A percentile compares a stretch with the other conserved stretches of the same genome.
These are phyloP conservation scores for Atractosteus spatula DNA, from an alignment of 2,113 vertebrate genomes.

Conservation along the genomic window DNA sequence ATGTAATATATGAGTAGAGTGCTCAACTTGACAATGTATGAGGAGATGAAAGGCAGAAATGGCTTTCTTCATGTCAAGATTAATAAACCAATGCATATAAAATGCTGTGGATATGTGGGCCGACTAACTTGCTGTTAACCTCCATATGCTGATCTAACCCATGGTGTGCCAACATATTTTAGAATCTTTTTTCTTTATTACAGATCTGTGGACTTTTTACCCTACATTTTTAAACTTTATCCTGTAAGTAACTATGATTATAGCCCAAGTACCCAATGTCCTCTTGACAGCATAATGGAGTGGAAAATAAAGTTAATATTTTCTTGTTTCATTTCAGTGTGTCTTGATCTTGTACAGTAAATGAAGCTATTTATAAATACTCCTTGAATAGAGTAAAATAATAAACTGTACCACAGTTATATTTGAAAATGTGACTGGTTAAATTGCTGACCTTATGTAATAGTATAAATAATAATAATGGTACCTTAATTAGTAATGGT, in stretches of 20 bases:
- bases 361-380: too few species aligned
- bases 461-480: too few species aligned
- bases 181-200: conserved; percentile 44
- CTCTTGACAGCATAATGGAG: too few species aligned
- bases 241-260: conserved; percentile 70
- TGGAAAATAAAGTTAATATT: too few species aligned
- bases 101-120: neutral
- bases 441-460: too few species aligned
- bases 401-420: too few species aligned
- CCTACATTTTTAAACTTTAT: conserved; percentile 77
- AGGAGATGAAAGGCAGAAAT: neutral
- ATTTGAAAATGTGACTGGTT: too few species aligned
- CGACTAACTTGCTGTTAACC: neutral
- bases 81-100: neutral
- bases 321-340: too few species aligned
- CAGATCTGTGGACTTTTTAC: conserved; percentile 85
- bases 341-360: too few species aligned
- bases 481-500: too few species aligned
- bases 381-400: too few species aligned
- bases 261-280: too few species aligned
- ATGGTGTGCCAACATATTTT: neutral
- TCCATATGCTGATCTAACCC: neutral
- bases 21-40: conserved; percentile 51
- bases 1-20: conserved; percentile 59
- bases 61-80: neutral